Base-by-base conservation (phyloP, 2,113 vertebrate genomes). In the Perca flavescens region DNA sequence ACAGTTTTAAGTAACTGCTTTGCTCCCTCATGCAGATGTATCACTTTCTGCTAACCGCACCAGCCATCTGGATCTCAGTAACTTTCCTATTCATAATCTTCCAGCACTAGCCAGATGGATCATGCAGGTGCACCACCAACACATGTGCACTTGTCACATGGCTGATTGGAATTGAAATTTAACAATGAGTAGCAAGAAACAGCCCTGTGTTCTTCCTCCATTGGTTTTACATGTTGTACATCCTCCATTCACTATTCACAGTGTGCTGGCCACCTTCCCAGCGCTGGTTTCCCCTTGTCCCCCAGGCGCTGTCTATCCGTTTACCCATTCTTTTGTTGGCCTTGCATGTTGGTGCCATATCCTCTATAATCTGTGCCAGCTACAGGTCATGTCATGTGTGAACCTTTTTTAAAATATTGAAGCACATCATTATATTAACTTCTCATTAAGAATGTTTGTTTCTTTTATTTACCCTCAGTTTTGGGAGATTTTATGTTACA, bases 211-310 rank as follows among this genome's bases (percentile, higher is more conserved):
- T 85, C 67, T 65, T 57, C 72, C 79, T 78, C 57, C 19, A 73
- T 53, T 88, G 79, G 74, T 66, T 77, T 86, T 69, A 79, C 52
- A 66, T 72, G 68, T 47, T 73, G 19, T 77, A 77, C 36, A 64
- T 82, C 54, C 77, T 82, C 71, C 65, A 86, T 84, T 86, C 80
- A 87, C 83, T 56, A 62, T 82, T 91, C 75, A 74, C 74, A 64
- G 57, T 22, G 25, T 46, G n/a, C 53, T 92, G 90, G 82, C 80
- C 11, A 47, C 63, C 34, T 50, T 88, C 82, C 91, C 84, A 84
- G 88, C 34, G 25, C 57, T 81, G 78, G 25, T 84, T 86, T 72
- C 21, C 64, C 52, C 43, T 34, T 56, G 53, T 81, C 69, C 58
- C 75, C 16, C 67, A 52, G 57, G 74, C 58, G 31, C 36, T 72